phyloP scores from a whole-genome alignment of 64 coral and sea anemone species.

The Stichodactyla helianthus region DNA sequence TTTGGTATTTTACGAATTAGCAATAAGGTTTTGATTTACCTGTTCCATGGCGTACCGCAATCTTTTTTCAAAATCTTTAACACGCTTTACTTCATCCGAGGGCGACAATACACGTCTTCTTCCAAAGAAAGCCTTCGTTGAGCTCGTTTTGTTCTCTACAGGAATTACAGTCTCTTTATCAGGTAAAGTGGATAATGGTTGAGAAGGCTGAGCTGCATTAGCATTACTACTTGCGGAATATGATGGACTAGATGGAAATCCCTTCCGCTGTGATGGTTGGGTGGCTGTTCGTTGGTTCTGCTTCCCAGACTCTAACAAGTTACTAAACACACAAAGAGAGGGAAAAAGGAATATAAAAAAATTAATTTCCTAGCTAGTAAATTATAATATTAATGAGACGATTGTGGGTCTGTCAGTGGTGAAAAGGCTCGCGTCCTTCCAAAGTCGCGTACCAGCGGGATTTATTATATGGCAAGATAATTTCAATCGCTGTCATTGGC shows the following conservation, averaged over 20 bases:
- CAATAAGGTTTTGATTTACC: neutral
- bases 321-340: constrained; percentile 11
- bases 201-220: neutral
- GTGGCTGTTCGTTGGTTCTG: neutral
- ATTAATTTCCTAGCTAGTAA: no score
- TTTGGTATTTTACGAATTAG: neutral
- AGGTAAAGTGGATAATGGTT: neutral
- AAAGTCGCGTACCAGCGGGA: no score
- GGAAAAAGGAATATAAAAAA: neutral
- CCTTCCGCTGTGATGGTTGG: neutral
- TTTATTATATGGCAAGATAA: no score
- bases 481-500: no score
- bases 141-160: constrained; percentile 21
- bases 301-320: constrained; percentile 42
- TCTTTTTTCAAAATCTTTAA: constrained; percentile 83
- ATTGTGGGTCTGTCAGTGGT: no score
- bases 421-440: neutral
- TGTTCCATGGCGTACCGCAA: constrained; percentile 89
- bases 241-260: neutral
- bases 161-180: neutral
- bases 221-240: neutral
- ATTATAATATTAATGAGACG: no score
- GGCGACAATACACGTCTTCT: constrained; percentile 49
- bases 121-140: neutral
- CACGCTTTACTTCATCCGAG: constrained; percentile 58